Evolutionary conservation across 2,888 invertebrate genomes (phyloP), one percentile per base, ranked within the genome.

Genomic region (Leptopterna dolabrata): DNA sequence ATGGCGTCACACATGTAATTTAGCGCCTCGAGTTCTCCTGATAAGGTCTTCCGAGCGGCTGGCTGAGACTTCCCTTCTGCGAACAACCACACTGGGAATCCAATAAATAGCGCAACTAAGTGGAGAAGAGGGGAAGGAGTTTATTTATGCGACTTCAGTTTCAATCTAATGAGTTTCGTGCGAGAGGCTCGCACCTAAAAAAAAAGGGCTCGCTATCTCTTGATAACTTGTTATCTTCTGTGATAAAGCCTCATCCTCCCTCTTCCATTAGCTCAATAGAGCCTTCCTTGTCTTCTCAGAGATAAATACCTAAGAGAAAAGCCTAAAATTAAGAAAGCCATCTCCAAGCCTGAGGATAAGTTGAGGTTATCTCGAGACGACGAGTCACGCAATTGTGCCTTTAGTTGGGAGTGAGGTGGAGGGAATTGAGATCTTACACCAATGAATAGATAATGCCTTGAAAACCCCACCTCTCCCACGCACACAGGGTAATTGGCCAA

Each of bases 381-480:
- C n/a, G 51, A 76, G 36, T 76, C 82, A 87, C 82, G 83, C 83
- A 76, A 87, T 87, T 87, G 83, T 76, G 83, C 71, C 71, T 76
- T 83, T 36, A n/a, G n/a, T n/a, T n/a, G n/a, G n/a, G 16, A 36
- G 19, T 51, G 81, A 29, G 47, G 55, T 24, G 51, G 30, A n/a
- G 30, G 81, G 81, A 86, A 86, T 86, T 86, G 88, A 88, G 88
- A 88, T 88, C 86, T 88, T 86, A 88, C 86, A 30, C 71, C 88
- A 86, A 88, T 88, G 88, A 88, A 88, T 88, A 88, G 88, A 88
- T 88, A 86, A 88, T 88, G 88, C 80, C 76, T 76, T 36, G 19
- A n/a, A 30, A n/a, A 30, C 80, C 47, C 80, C 24, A 3, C 41
- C 43, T 71, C 70, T n/a, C 45, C 11, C 55, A 51, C 4, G 1